phyloP scores from a whole-genome alignment of 2,888 invertebrate genomes.

The Oxystoma pomonae region DNA sequence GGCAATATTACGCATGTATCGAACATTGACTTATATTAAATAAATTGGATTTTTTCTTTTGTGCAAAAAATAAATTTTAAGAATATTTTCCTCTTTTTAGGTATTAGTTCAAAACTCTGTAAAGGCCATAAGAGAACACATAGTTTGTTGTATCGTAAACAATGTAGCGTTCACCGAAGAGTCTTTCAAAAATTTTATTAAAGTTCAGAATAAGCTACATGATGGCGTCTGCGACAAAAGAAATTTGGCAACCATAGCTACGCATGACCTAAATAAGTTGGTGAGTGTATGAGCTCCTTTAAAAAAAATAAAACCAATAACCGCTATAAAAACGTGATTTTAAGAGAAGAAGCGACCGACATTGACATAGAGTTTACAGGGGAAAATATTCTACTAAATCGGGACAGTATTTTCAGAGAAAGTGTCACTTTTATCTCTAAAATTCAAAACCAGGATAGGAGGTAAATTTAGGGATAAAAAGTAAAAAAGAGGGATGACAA shows the following conservation, averaged over 20 bases:
- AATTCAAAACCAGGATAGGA: no score
- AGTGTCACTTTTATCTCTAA: no score
- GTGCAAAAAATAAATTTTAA: slow-evolving; percentile 16
- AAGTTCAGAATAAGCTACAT: slow-evolving; percentile 73
- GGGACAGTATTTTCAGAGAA: no score
- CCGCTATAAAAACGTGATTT: no score
- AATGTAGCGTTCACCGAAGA: slow-evolving; percentile 60
- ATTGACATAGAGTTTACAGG: no score
- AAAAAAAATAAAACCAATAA: no score
- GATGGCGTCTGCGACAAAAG: slow-evolving; percentile 74
- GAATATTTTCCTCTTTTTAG: slow-evolving; percentile 13
- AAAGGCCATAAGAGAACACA: slow-evolving; percentile 61
- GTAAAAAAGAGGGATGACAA: no score
- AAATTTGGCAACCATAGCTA: slow-evolving; percentile 75
- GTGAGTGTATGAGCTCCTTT: no score
- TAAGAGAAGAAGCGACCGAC: no score
- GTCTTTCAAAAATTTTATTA: slow-evolving; percentile 68
- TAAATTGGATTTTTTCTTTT: slow-evolving; percentile 8
- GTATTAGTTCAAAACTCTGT: slow-evolving; percentile 45
- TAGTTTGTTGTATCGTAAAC: slow-evolving; percentile 68
- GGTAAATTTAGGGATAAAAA: no score
- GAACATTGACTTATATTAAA: no score
- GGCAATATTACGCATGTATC: slow-evolving; percentile 1
- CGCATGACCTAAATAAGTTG: slow-evolving; percentile 70
- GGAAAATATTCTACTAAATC: no score